A percentile compares a stretch with the other conserved stretches of the same genome.
Conservation (phyloP, 1,140 invertebrate genomes). For the Bombus picipes region DNA sequence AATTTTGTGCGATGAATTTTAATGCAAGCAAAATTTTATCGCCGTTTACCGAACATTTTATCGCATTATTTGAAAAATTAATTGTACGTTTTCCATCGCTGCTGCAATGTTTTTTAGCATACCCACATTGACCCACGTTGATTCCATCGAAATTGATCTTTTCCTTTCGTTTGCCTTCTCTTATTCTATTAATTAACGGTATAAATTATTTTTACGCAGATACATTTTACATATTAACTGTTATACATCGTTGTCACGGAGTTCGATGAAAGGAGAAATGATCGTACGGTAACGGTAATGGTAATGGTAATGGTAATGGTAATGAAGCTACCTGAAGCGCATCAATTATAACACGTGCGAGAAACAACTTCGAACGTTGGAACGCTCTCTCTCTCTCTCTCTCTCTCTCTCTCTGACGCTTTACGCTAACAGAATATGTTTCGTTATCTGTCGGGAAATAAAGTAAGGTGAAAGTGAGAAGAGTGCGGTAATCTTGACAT, state of each 20-base stretch:
- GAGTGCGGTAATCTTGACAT: constrained; percentile 37
- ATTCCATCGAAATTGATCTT: no score
- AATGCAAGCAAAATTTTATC: neutral
- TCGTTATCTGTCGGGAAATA: constrained; percentile 38
- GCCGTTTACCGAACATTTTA: neutral
- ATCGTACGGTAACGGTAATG: neutral
- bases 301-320: no score
- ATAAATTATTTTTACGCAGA: no score
- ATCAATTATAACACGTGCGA: neutral
- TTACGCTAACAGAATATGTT: constrained; percentile 59
- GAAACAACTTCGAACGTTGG: neutral
- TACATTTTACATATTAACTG: neutral
- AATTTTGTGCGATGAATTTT: constrained; percentile 16
- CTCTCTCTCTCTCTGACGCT: constrained; percentile 68
- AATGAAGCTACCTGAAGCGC: no score
- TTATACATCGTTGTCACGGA: neutral
- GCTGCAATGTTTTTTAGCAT: neutral
- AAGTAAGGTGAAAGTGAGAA: constrained; percentile 56
- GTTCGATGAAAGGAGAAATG: neutral
- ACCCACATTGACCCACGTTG: no score
- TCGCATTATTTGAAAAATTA: neutral
- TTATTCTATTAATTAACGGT: no score
- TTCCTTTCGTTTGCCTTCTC: no score
- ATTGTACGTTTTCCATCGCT: neutral
- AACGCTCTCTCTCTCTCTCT: constrained; percentile 62